phyloP scores from a whole-genome alignment of 2,113 vertebrate genomes.

The Lycaon pictus region DNA sequence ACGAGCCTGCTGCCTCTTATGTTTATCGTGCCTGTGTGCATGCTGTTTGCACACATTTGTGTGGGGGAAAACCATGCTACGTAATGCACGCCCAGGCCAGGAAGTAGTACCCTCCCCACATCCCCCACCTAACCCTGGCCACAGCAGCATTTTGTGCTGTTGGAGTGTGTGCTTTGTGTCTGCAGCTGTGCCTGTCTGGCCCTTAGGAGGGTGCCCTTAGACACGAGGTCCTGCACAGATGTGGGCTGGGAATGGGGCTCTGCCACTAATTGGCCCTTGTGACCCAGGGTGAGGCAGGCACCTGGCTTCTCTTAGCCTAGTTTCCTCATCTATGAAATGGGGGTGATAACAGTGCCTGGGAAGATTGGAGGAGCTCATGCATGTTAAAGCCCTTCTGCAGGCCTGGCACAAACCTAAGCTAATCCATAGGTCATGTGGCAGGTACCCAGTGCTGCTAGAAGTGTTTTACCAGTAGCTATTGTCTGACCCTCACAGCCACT shows the following conservation, averaged over 20 bases:
- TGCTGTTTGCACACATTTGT: not conserved
- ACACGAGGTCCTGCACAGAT: not conserved
- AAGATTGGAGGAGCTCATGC: not conserved
- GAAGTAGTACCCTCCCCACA: not conserved
- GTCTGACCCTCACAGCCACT: not conserved
- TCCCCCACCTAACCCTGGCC: not conserved
- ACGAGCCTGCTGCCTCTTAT: not conserved
- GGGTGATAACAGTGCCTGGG: not conserved
- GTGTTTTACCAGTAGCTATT: not conserved
- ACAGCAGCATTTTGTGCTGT: not conserved
- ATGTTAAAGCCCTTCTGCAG: not conserved
- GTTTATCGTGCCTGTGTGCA: not conserved
- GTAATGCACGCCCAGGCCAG: rapidly evolving
- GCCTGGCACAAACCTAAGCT: not conserved
- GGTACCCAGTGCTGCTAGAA: not conserved
- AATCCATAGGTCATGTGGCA: rapidly evolving
- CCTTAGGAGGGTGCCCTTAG: not conserved
- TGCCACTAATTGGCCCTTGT: not conserved
- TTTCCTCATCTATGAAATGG: not conserved
- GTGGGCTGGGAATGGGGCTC: not conserved
- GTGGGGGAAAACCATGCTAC: not conserved
- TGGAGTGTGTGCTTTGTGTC: not conserved
- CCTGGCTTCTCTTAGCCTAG: not conserved
- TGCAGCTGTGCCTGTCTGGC: not conserved
- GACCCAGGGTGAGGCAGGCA: not conserved